These are phyloP conservation scores for Panthera leo DNA, from an alignment of 2,113 vertebrate genomes.

Conservation along the genomic window DNA sequence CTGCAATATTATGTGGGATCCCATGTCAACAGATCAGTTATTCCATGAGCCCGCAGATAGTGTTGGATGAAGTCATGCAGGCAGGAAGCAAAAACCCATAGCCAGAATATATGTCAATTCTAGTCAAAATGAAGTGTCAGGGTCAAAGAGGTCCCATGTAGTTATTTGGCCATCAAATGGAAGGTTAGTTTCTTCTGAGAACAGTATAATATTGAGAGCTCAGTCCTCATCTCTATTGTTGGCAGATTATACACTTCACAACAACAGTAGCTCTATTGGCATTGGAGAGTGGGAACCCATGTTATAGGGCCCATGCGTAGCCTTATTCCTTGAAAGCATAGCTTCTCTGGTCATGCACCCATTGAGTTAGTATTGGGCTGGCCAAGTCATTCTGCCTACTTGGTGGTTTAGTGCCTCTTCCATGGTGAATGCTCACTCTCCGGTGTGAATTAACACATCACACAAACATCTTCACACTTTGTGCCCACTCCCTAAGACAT, in stretches of 20 bases:
- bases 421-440: background rate
- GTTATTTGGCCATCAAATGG: background rate
- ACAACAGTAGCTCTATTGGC: background rate
- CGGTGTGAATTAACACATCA: background rate
- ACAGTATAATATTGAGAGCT: background rate
- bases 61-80: background rate
- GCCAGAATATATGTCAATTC: background rate
- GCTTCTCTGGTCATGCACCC: background rate
- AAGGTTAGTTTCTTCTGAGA: background rate
- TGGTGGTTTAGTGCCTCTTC: background rate
- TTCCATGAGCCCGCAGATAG: background rate
- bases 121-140: background rate
- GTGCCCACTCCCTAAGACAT: background rate
- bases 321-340: background rate
- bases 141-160: background rate
- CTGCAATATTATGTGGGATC: background rate
- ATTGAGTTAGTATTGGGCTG: no score
- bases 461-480: background rate
- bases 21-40: background rate
- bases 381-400: background rate
- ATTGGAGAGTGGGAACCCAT: background rate
- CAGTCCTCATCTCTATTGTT: background rate
- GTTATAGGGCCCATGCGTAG: accelerated
- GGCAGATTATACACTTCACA: background rate
- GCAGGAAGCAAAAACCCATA: background rate